Conservation (phyloP, 2,797 vertebrate genomes). For the Anolis apletophallus region DNA sequence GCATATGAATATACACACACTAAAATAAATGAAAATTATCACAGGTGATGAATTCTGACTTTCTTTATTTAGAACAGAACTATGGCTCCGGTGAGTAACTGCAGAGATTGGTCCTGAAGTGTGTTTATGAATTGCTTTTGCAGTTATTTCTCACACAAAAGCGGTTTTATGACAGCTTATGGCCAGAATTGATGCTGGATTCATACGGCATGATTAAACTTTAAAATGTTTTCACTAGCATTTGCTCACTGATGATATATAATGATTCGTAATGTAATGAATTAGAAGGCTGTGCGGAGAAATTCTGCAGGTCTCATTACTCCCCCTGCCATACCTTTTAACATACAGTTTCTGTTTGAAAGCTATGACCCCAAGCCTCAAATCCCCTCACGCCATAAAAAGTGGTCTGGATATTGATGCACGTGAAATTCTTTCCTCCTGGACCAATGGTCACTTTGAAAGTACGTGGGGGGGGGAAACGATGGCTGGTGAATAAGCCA, state of each 20-base stretch:
- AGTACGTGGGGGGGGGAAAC: not conserved
- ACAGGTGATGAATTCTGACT: conserved; percentile 79
- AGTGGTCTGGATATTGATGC: not conserved
- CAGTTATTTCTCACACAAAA: conserved; percentile 71
- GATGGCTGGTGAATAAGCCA: not conserved
- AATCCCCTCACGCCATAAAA: not conserved
- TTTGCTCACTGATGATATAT: conserved; percentile 29
- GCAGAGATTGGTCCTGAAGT: conserved; percentile 71
- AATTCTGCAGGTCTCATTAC: conserved; percentile 34
- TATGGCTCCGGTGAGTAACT: conserved; percentile 78
- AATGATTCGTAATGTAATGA: conserved; percentile 41
- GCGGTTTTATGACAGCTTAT: conserved; percentile 66
- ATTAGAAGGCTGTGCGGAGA: conserved; percentile 40
- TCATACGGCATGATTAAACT: conserved; percentile 47
- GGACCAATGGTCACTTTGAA: not conserved
- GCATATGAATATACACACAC: not conserved
- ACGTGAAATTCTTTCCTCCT: not conserved
- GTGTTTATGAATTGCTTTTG: conserved; percentile 80
- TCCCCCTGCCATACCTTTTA: not conserved
- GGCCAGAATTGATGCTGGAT: conserved; percentile 60
- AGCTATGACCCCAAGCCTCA: conserved; percentile 6
- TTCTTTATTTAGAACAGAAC: conserved; percentile 73
- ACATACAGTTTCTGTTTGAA: conserved; percentile 48
- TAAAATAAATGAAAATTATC: conserved; percentile 71
- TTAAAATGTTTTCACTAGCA: conserved; percentile 58